These are phyloP conservation scores for Holotrichia oblita DNA, from an alignment of 1,140 invertebrate species.

Conservation along the genomic window DNA sequence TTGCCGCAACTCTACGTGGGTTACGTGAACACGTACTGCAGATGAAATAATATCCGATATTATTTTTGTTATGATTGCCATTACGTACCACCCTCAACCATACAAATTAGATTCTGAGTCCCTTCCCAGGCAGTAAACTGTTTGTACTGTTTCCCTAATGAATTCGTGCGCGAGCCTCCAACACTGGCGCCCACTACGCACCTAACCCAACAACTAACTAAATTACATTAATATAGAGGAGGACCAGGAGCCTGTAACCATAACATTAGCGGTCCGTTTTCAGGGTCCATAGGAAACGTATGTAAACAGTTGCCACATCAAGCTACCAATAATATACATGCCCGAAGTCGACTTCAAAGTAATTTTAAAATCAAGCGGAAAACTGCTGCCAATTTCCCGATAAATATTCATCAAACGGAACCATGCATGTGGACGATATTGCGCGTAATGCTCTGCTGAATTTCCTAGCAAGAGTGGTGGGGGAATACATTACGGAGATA, in stretches of 20 bases:
- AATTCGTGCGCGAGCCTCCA: not conserved
- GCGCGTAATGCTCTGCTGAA: too few species aligned
- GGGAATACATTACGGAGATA: too few species aligned
- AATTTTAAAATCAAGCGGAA: slow-evolving; percentile 1
- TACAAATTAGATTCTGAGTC: slow-evolving; percentile 1
- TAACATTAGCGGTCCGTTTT: not conserved
- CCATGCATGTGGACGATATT: not conserved
- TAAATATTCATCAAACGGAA: slow-evolving; percentile 3
- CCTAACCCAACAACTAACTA: not conserved
- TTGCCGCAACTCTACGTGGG: too few species aligned
- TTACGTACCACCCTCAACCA: not conserved
- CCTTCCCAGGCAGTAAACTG: not conserved
- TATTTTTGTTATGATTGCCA: not conserved
- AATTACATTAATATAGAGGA: slow-evolving; percentile 10
- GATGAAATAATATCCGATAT: slow-evolving; percentile 12
- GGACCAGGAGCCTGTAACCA: not conserved
- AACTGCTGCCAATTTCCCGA: not conserved
- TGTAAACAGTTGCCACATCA: slow-evolving; percentile 7
- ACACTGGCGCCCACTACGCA: not conserved
- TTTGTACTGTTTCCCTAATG: slow-evolving; percentile 20
- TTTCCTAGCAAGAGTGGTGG: too few species aligned
- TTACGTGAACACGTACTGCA: not conserved
- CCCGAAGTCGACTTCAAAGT: not conserved
- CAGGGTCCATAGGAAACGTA: not conserved
- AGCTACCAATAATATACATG: not conserved